These are phyloP conservation scores for Petrolisthes cinctipes DNA, from an alignment of 2,888 invertebrate species.

Conservation along the genomic window DNA sequence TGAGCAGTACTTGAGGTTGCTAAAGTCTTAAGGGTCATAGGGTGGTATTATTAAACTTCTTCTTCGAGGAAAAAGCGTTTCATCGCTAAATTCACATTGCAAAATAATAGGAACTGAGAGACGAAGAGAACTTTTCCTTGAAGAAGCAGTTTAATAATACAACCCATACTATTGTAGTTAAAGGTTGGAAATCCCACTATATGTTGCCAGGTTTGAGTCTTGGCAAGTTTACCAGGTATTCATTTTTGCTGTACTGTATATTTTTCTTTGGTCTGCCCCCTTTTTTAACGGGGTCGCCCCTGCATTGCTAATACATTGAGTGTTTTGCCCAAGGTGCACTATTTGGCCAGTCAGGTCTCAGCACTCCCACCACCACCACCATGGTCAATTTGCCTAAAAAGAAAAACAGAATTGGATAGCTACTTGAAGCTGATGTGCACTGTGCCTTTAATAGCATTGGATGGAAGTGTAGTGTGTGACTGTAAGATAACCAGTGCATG, in stretches of 20 bases:
- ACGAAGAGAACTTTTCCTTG: no score
- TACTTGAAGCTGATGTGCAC: conserved; percentile 34
- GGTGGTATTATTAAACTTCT: no score
- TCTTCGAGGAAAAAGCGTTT: no score
- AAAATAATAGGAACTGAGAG: no score
- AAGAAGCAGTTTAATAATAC: no score
- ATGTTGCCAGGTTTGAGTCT: no score
- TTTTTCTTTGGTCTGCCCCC: conserved; percentile 45
- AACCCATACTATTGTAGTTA: no score
- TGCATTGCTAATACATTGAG: conserved; percentile 48
- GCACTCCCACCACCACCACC: conserved; percentile 38
- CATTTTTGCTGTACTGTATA: conserved; percentile 9
- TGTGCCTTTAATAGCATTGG: conserved; percentile 35
- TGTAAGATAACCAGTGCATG: conserved; percentile 28
- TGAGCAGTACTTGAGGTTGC: no score
- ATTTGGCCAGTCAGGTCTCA: conserved; percentile 46
- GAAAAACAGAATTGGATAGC: conserved; percentile 23
- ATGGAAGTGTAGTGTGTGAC: conserved; percentile 28
- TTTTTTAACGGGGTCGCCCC: conserved; percentile 36
- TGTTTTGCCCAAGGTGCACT: conserved; percentile 59
- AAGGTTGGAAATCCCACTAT: no score
- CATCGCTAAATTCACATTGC: no score
- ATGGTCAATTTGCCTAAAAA: conserved; percentile 18
- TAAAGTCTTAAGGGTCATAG: no score
- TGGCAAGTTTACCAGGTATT: background rate